Conservation (phyloP, 2,888 invertebrate species). For the Hydrotaea cyrtoneurina region DNA sequence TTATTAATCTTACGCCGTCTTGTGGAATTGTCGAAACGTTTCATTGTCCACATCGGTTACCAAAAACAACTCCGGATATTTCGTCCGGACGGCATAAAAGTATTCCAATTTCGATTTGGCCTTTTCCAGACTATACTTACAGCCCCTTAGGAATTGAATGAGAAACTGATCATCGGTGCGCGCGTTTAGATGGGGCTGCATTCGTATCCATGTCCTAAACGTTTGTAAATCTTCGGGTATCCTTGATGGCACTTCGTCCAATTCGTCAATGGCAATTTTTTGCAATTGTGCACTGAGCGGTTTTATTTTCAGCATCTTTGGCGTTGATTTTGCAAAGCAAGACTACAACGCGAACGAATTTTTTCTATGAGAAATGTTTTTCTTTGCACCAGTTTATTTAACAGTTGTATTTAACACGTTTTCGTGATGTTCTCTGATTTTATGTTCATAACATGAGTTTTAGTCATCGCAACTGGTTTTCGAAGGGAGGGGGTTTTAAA, state of each 20-base stretch:
- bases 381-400: too few species aligned
- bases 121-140: constrained; percentile 82
- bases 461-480: too few species aligned
- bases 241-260: constrained; percentile 81
- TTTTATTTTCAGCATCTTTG: constrained; percentile 73
- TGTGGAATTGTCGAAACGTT: constrained; percentile 72
- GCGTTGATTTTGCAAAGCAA: background rate
- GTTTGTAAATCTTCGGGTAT: constrained; percentile 75
- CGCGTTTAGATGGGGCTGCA: constrained; percentile 81
- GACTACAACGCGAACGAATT: too few species aligned
- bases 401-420: too few species aligned
- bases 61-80: constrained; percentile 82
- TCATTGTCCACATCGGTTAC: constrained; percentile 71
- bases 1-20: constrained; percentile 71
- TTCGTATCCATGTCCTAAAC: constrained; percentile 81
- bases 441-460: too few species aligned
- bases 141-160: constrained; percentile 81
- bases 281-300: constrained; percentile 71
- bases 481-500: too few species aligned
- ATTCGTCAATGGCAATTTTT: constrained; percentile 79
- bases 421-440: too few species aligned
- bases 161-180: constrained; percentile 81
- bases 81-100: constrained; percentile 82
- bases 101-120: constrained; percentile 83
- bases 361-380: too few species aligned